Base-by-base conservation (phyloP, 2,113 vertebrate genomes). In the Macroglossus sobrinus region DNA sequence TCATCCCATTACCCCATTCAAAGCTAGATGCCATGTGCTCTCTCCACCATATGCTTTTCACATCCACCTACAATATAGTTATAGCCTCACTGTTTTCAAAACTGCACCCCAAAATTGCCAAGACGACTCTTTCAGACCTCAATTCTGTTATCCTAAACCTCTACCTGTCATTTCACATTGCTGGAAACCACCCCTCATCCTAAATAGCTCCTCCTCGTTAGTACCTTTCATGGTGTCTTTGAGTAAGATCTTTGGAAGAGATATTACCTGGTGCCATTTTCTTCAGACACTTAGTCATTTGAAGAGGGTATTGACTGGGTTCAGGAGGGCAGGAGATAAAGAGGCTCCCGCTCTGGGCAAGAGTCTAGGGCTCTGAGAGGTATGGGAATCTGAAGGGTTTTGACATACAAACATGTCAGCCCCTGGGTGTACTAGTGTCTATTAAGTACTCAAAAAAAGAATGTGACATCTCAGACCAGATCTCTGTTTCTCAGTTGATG, bases 371-470 rank as follows among this genome's bases (percentile, higher is more conserved):
- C 30, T 80, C 38, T 57, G 59, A 26, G 45, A 4, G 24, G 15
- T 11, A 2, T 24, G 33, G 21, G 8, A 38, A 45, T 7, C 26
- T 28, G 13, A 69, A 84, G 43, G 61, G 40, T 38, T 30, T 55
- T 57, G 43, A 15, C 2, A 0, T 40, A 2, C 10, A 13, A 7
- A 64, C 4, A 1, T 30, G 6, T 1, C 28, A 22, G 24, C 24
- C 50, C 10, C 4, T n/a, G 59, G 4, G 35, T 30, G 0, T 45
- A 7, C 15, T 50, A 3, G 40, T 21, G 19, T 14, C 15, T 24
- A 2, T 55, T 33, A 5, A 85, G 7, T 89, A 38, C n/a, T 64
- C 38, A 43, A 66, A 30, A 30, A 30, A 80, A 45, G 50, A 43
- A 13, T 47, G 21, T 43, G 40, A 15, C 26, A 38, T 38, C 78